A percentile compares a stretch with the other conserved stretches of the same genome.
Conservation (phyloP, 2,797 vertebrate species). For the Ctenopoma kingsleyae region DNA sequence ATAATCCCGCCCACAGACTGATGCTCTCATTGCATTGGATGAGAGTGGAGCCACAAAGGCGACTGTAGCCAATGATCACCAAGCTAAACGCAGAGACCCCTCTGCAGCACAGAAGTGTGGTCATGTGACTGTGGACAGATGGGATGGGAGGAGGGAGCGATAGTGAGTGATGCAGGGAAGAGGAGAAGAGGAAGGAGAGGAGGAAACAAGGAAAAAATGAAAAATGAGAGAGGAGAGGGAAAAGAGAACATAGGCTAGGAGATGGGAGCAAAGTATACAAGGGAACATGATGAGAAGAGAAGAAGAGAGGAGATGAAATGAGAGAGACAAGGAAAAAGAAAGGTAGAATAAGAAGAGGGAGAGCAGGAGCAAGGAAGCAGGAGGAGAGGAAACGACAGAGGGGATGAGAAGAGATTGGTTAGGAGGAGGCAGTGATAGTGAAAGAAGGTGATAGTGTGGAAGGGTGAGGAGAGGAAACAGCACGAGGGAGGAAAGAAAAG, state of each 20-base stretch:
- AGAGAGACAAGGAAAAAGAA: neutral
- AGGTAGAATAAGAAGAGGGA: neutral
- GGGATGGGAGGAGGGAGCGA: constrained; percentile 67
- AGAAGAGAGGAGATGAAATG: neutral
- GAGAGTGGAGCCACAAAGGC: constrained; percentile 37
- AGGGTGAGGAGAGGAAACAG: neutral
- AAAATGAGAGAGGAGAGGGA: neutral
- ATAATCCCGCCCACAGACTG: constrained; percentile 47
- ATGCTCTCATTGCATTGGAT: constrained; percentile 57
- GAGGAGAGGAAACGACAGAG: constrained; percentile 9
- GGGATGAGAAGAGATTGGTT: neutral
- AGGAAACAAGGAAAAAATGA: neutral
- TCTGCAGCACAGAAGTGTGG: constrained; percentile 67
- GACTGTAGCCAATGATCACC: constrained; percentile 63
- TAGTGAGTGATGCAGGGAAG: constrained; percentile 37
- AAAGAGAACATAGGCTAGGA: neutral
- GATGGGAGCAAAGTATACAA: too few relatives aligned
- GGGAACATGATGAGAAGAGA: neutral
- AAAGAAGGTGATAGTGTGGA: neutral
- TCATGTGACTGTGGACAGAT: constrained; percentile 80
- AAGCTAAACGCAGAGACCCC: constrained; percentile 41
- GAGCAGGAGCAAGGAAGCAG: neutral
- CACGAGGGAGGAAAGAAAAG: neutral
- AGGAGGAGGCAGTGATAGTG: neutral
- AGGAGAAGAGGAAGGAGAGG: constrained; percentile 2